A percentile compares a stretch with the other conserved stretches of the same genome.
phyloP scores from a whole-genome alignment of 2,113 vertebrate species.

The Ctenodactylus gundi region DNA sequence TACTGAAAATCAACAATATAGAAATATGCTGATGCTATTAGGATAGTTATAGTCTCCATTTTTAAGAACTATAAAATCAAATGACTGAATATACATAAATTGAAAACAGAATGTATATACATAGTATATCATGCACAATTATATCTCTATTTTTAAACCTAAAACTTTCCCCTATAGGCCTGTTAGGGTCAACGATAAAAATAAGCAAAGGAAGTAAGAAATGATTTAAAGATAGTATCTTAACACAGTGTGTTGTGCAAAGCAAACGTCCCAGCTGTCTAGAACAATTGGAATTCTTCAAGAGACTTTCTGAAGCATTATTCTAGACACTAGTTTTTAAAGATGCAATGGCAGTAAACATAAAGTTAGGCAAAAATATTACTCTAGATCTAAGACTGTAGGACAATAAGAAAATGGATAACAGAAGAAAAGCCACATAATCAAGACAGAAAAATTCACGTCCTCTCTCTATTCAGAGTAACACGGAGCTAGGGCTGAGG shows the following conservation, averaged over 20 bases:
- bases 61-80: conserved; percentile 39
- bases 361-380: background rate
- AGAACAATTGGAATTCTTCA: background rate
- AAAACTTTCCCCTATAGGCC: background rate
- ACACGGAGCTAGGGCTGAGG: background rate
- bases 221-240: conserved; percentile 18
- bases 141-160: background rate
- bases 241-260: background rate
- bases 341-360: background rate
- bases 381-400: background rate
- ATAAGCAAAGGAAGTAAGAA: background rate
- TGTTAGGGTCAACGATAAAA: background rate
- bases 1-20: conserved; percentile 34
- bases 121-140: background rate
- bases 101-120: background rate
- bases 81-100: background rate
- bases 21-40: background rate
- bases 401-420: background rate
- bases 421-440: background rate
- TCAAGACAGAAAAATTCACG: background rate
- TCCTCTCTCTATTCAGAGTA: background rate
- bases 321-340: background rate
- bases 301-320: background rate
- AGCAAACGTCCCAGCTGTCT: background rate
- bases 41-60: background rate